phyloP scores from a whole-genome alignment of 2,888 invertebrate genomes.

The Rhamnusium bicolor region DNA sequence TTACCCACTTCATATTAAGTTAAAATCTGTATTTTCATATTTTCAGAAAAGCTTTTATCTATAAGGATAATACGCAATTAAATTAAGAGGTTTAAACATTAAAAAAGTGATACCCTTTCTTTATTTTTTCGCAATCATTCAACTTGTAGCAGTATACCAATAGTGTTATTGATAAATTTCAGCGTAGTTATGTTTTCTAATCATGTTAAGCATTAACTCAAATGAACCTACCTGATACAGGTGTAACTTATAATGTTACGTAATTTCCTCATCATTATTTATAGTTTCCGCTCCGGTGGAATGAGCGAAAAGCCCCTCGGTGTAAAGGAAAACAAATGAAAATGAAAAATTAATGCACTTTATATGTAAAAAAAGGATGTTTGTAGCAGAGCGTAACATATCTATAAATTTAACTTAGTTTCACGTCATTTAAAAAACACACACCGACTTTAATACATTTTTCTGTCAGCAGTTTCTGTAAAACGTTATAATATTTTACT shows the following conservation, averaged over 20 bases:
- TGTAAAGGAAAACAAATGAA: conserved; percentile 21
- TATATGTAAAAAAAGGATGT: conserved; percentile 25
- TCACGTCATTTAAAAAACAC: conserved; percentile 31
- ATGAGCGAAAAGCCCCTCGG: not conserved
- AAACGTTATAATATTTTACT: conserved; percentile 20
- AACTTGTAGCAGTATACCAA: no score
- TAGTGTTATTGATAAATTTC: not conserved
- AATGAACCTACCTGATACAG: not conserved
- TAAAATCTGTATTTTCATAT: no score
- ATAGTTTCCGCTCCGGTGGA: conserved; percentile 18
- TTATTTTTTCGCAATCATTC: no score
- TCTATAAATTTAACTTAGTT: conserved; percentile 35
- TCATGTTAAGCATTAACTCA: not conserved
- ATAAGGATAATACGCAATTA: no score
- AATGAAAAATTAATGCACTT: conserved; percentile 34
- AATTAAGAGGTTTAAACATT: no score
- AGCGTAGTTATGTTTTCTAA: not conserved
- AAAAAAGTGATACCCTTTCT: no score
- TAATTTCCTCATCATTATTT: conserved; percentile 28
- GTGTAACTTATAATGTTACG: conserved; percentile 21
- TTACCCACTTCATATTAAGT: no score
- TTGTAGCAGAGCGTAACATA: conserved; percentile 16
- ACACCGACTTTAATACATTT: conserved; percentile 20
- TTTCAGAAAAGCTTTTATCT: no score
- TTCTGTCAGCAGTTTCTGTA: not conserved